phyloP scores from a whole-genome alignment of 2,888 invertebrate genomes.

The Xestobium rufovillosum region DNA sequence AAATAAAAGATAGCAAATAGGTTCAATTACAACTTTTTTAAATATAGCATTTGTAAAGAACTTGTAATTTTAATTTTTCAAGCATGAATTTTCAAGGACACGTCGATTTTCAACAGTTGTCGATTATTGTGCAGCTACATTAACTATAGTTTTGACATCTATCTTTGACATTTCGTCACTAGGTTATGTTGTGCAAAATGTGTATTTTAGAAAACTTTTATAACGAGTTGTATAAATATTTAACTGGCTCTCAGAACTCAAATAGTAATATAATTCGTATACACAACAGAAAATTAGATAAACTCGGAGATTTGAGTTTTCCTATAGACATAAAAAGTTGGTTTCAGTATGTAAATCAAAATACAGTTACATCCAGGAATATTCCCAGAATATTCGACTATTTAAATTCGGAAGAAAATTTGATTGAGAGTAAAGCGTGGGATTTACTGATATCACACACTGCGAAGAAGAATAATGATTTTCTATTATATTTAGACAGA shows the following conservation, averaged over 20 bases:
- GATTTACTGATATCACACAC: constrained; percentile 42
- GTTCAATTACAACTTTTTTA: no score
- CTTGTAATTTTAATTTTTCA: no score
- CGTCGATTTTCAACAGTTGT: no score
- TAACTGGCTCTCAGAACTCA: constrained; percentile 19
- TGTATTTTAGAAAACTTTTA: constrained; percentile 21
- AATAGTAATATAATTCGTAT: constrained; percentile 46
- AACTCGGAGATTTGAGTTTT: constrained; percentile 60
- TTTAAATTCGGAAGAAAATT: constrained; percentile 30
- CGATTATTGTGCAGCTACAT: constrained; percentile 1
- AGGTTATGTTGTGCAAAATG: constrained; percentile 15
- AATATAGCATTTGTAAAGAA: no score
- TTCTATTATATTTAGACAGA: constrained; percentile 50
- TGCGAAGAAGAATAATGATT: constrained; percentile 41
- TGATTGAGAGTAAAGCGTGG: constrained; percentile 48
- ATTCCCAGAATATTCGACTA: constrained; percentile 18
- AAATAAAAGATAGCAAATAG: no score
- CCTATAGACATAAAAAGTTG: constrained; percentile 51
- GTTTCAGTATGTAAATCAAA: constrained; percentile 41
- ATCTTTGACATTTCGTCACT: not conserved
- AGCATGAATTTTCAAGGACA: no score
- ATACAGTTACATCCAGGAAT: constrained; percentile 8
- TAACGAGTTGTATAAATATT: constrained; percentile 21
- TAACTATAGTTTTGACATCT: not conserved
- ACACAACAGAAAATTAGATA: constrained; percentile 50